These are phyloP conservation scores for Oplegnathus fasciatus DNA, from an alignment of 2,113 vertebrate species.

Conservation along the genomic window DNA sequence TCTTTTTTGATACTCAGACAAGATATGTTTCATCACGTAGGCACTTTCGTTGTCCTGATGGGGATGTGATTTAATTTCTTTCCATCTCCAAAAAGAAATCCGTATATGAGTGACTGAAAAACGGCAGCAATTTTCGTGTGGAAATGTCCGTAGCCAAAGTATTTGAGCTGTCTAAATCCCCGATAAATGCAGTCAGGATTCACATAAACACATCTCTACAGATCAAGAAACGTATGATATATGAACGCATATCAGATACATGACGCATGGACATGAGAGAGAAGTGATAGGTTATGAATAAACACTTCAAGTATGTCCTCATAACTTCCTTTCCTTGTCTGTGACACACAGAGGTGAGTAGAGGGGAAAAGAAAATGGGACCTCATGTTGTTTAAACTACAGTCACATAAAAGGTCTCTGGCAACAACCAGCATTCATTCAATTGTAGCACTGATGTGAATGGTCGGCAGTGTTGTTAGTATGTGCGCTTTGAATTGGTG, in stretches of 20 bases:
- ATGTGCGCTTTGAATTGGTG: background rate
- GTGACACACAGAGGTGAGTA: background rate
- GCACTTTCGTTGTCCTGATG: background rate
- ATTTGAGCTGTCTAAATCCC: background rate
- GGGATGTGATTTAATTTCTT: constrained; percentile 3
- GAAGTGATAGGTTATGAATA: background rate
- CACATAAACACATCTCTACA: background rate
- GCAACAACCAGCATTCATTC: background rate
- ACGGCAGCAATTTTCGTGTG: background rate
- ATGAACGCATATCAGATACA: too few species aligned
- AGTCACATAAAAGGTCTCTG: constrained; percentile 2
- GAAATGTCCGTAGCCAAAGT: background rate
- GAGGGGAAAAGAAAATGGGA: constrained; percentile 12
- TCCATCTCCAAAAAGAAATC: background rate
- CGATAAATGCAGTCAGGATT: background rate
- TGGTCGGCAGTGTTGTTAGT: background rate
- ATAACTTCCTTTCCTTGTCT: background rate
- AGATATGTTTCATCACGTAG: constrained; percentile 13
- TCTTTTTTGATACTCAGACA: constrained; percentile 27
- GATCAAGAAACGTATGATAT: background rate
- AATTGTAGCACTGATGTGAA: background rate
- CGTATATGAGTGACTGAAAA: background rate
- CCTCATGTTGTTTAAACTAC: background rate
- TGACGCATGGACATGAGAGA: background rate
- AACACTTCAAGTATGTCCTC: background rate